Conservation (phyloP, 2,888 invertebrate species). For the Galeopsomyia nigrocyanea region DNA sequence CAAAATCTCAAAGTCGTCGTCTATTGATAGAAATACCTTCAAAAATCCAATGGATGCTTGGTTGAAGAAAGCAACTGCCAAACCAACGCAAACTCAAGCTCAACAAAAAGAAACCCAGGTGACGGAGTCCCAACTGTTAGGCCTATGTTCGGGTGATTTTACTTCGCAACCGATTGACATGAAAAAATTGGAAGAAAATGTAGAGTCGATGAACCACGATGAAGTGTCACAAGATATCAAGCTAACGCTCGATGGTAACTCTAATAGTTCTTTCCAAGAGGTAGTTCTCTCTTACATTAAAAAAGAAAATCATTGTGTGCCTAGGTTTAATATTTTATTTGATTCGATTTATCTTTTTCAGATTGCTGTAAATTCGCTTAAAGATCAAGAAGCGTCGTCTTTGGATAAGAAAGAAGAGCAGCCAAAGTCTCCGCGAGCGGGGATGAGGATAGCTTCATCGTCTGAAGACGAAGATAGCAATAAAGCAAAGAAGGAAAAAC, state of each 20-base stretch:
- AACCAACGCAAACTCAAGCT: neutral
- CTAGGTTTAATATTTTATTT: too few relatives aligned
- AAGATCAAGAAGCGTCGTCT: too few relatives aligned
- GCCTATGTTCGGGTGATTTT: slow-evolving; percentile 73
- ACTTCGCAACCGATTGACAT: slow-evolving; percentile 55
- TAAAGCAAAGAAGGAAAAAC: slow-evolving; percentile 54
- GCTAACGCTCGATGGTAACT: slow-evolving; percentile 56
- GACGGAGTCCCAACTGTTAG: slow-evolving; percentile 62
- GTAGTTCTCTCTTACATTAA: neutral
- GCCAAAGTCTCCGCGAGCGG: slow-evolving; percentile 56
- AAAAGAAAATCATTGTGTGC: too few relatives aligned
- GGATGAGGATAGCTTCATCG: slow-evolving; percentile 55
- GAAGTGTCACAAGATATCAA: slow-evolving; percentile 57
- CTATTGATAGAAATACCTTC: too few relatives aligned
- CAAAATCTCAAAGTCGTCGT: too few relatives aligned
- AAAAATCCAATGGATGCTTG: slow-evolving; percentile 43
- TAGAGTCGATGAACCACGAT: slow-evolving; percentile 66
- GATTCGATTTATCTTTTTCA: too few relatives aligned
- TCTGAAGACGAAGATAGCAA: slow-evolving; percentile 65
- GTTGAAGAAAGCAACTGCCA: slow-evolving; percentile 19
- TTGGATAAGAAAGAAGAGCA: slow-evolving; percentile 64
- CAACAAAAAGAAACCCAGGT: slow-evolving; percentile 37
- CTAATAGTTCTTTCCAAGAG: slow-evolving; percentile 56
- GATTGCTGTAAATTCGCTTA: too few relatives aligned
- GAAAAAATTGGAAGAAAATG: slow-evolving; percentile 49